A percentile compares a stretch with the other conserved stretches of the same genome.
phyloP scores from a whole-genome alignment of 2,113 vertebrate species.

The Amia ocellicauda region DNA sequence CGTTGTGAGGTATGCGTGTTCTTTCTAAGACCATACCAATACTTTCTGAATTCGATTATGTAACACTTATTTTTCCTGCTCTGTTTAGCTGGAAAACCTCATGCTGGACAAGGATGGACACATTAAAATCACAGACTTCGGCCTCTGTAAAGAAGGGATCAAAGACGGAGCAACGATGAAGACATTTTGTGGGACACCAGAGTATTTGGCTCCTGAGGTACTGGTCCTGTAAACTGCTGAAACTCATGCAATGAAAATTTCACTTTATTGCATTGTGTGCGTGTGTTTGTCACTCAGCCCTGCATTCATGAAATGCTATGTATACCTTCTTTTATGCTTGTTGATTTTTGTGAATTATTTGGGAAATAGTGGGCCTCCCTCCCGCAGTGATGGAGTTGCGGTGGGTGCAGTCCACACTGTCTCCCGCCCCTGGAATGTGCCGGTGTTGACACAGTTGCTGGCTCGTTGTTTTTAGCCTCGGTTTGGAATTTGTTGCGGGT shows the following conservation, averaged over 20 bases:
- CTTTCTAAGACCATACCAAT: no score
- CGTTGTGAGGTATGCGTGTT: background rate
- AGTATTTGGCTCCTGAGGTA: constrained; percentile 92
- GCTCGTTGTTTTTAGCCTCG: constrained; percentile 60
- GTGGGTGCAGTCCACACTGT: constrained; percentile 17
- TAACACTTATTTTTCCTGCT: background rate
- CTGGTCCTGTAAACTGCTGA: no score
- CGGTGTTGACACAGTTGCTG: constrained; percentile 65
- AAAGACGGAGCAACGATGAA: constrained; percentile 90
- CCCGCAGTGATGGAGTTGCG: constrained; percentile 4
- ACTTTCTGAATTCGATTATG: no score
- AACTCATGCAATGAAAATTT: background rate
- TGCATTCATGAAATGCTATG: no score
- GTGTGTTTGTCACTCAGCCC: no score
- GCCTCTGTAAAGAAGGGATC: constrained; percentile 90
- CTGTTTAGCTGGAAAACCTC: constrained; percentile 84
- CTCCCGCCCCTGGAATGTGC: constrained; percentile 53
- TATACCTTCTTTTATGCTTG: no score
- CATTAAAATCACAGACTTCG: constrained; percentile 94
- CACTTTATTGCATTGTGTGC: constrained; percentile 28
- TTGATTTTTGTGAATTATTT: no score
- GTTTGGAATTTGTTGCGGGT: constrained; percentile 54
- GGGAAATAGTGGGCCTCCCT: no score
- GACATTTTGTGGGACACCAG: constrained; percentile 90
- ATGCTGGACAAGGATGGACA: constrained; percentile 95